Base-by-base conservation (phyloP, 2,113 vertebrate genomes). In the Scytalopus superciliaris region DNA sequence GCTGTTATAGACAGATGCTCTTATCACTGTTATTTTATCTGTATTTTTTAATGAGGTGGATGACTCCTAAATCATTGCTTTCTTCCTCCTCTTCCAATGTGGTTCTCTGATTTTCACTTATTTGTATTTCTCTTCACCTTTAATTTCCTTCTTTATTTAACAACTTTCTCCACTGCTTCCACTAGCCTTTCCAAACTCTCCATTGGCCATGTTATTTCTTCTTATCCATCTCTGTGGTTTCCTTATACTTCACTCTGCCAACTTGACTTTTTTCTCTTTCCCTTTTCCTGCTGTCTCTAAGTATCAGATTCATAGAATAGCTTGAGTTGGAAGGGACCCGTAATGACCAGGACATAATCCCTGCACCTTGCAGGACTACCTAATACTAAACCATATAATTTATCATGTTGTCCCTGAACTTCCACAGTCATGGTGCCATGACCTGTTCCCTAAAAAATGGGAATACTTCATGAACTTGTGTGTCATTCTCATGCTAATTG, bases 381-480 rank as follows among this genome's bases (percentile, higher is more conserved):
- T 60, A 72, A 37, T 19, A 47, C 18, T 55, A 78, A 78, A 73
- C 10, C 45, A 19, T 47, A 22, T 23, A 11, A 44, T n/a, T 73
- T n/a, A 22, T 10, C 42, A 28, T 31, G 39, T 31, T 64, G 28
- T 42, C 39, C 19, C 19, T 39, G 27, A 89, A 68, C 11, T 64
- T 11, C 42, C 27, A 73, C 31, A 62, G 31, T 27, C 28, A 50
- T 56, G 12, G 33, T 44, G 47, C 33, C 2, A 0, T 27, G 35
- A 60, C 6, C 35, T 31, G 24, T 73, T 62, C 53, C 40, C 31
- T 39, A 81, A 77, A 77, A 86, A 47, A 82, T 5, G 7, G 7
- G 27, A 78, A 94, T 76, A 76, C 68, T 96, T 97, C 76, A 94
- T n/a, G 30, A 96, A 94, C 90, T 97, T 96, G 88, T 47, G 19